Conservation (phyloP, 2,113 vertebrate genomes). For the Turnix velox region DNA sequence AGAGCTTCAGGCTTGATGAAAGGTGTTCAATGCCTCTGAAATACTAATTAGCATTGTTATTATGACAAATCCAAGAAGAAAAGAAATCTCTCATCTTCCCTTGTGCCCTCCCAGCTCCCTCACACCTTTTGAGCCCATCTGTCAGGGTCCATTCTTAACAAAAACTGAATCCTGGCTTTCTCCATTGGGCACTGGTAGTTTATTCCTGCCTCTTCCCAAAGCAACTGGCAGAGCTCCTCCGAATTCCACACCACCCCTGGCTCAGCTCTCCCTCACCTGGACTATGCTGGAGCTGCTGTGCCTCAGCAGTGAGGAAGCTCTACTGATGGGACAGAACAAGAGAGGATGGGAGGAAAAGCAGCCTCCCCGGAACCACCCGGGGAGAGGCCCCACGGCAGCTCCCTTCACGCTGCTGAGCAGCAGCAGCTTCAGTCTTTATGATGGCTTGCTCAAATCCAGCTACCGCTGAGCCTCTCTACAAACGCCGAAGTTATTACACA, state of each 20-base stretch:
- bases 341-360: neutral
- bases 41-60: slow-evolving; percentile 11
- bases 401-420: neutral
- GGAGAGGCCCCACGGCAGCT: neutral
- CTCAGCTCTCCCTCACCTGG: neutral
- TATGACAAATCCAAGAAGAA: neutral
- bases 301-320: neutral
- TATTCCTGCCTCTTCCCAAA: slow-evolving; percentile 14
- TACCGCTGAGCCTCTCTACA: slow-evolving; percentile 25
- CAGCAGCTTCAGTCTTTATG: slow-evolving; percentile 56
- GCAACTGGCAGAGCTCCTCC: neutral
- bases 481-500: slow-evolving; percentile 51
- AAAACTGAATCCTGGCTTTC: slow-evolving; percentile 23
- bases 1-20: neutral
- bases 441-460: slow-evolving; percentile 35
- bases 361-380: neutral
- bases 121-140: slow-evolving; percentile 48
- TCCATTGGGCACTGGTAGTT: neutral
- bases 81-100: neutral
- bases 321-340: neutral
- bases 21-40: neutral
- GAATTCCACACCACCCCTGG: neutral
- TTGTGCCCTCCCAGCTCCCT: neutral
- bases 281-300: neutral
- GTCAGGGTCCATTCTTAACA: slow-evolving; percentile 28